Evolutionary conservation across 2,888 invertebrate species (phyloP).

Genomic region (Geotrupes spiniger): DNA sequence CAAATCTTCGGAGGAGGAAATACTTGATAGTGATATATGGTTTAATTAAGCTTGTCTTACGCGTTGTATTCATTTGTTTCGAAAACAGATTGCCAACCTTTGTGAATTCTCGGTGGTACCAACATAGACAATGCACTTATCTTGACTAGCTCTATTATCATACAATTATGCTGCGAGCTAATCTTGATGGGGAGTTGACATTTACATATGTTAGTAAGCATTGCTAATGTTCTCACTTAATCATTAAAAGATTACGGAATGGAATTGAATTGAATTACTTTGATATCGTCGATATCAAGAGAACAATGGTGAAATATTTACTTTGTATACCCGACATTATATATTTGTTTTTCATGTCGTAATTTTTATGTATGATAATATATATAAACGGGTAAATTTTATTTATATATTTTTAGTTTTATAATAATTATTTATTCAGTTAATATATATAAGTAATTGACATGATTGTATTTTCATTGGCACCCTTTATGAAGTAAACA

Average conservation of each 20-base stretch:
- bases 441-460: too few species aligned
- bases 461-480: too few species aligned
- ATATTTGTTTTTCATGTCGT: too few species aligned
- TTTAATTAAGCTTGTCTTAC: constrained; percentile 51
- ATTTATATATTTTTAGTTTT: too few species aligned
- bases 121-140: constrained; percentile 40
- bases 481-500: too few species aligned
- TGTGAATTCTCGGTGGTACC: constrained; percentile 36
- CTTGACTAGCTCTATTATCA: constrained; percentile 38
- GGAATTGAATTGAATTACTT: constrained; percentile 21
- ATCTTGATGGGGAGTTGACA: constrained; percentile 32
- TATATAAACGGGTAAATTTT: too few species aligned
- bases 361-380: too few species aligned
- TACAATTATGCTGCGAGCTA: constrained; percentile 36
- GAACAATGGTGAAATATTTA: too few species aligned
- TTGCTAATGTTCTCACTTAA: constrained; percentile 20
- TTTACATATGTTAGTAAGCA: constrained; percentile 34
- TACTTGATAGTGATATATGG: constrained; percentile 49
- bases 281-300: neutral
- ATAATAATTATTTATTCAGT: too few species aligned
- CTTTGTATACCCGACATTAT: too few species aligned
- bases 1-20: constrained; percentile 40
- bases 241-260: constrained; percentile 15
- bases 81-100: constrained; percentile 48
- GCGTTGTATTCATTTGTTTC: constrained; percentile 51